Evolutionary conservation across 2,888 invertebrate species (phyloP).

Genomic region (Noctuana brunneofusca): DNA sequence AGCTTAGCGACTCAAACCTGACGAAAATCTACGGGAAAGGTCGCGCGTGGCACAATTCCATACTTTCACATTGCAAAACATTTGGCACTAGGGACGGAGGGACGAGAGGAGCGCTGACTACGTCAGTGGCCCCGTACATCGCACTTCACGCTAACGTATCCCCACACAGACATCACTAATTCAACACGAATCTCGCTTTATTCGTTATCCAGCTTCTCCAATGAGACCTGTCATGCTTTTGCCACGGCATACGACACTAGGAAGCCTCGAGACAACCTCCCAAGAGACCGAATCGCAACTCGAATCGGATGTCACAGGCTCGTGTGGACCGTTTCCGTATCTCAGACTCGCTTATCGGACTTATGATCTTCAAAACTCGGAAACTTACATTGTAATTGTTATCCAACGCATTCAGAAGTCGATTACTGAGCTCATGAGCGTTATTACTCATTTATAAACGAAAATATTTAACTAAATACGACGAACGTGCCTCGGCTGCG

Average conservation of each 20-base stretch:
- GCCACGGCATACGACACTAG: constrained; percentile 41
- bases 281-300: constrained; percentile 70
- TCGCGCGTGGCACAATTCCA: constrained; percentile 80
- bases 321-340: constrained; percentile 79
- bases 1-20: constrained; percentile 47
- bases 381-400: constrained; percentile 98
- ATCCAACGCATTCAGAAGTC: constrained; percentile 98
- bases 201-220: constrained; percentile 13
- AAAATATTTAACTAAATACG: constrained; percentile 84
- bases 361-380: constrained; percentile 73
- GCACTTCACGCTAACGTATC: constrained; percentile 74
- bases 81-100: constrained; percentile 77
- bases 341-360: constrained; percentile 65
- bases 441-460: constrained; percentile 90
- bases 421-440: constrained; percentile 96
- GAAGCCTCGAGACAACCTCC: constrained; percentile 63
- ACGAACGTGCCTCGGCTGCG: constrained; percentile 84
- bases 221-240: constrained; percentile 28
- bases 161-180: constrained; percentile 62
- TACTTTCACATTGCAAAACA: constrained; percentile 83
- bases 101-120: constrained; percentile 71
- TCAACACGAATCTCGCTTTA: constrained; percentile 56
- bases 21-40: constrained; percentile 70
- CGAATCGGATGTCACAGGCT: constrained; percentile 79
- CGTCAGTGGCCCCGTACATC: constrained; percentile 76